Conservation (phyloP, 1,140 invertebrate species). For the Euura saliciscinereae region DNA sequence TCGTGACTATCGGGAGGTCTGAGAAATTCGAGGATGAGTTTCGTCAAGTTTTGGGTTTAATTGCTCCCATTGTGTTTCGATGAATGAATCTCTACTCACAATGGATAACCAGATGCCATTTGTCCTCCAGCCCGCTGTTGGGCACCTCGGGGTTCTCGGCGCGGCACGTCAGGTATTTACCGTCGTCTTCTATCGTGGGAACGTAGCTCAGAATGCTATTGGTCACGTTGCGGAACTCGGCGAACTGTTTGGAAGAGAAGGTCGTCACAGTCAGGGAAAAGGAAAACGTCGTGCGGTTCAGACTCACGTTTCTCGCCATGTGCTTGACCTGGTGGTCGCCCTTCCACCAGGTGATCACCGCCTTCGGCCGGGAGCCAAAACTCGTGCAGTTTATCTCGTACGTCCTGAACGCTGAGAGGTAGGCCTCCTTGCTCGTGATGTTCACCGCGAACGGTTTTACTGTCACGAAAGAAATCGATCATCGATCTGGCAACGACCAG, state of each 20-base stretch:
- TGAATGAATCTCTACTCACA: conserved; percentile 52
- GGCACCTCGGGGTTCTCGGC: conserved; percentile 66
- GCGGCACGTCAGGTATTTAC: conserved; percentile 69
- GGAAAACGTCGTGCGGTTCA: conserved; percentile 9
- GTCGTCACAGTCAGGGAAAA: not conserved
- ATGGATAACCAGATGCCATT: conserved; percentile 57
- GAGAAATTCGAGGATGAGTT: conserved; percentile 25
- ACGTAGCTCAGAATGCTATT: conserved; percentile 60
- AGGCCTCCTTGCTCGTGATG: conserved; percentile 44
- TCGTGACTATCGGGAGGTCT: conserved; percentile 82
- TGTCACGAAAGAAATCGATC: conserved; percentile 23
- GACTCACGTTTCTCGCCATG: conserved; percentile 80
- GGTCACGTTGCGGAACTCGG: conserved; percentile 43
- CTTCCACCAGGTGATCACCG: conserved; percentile 85
- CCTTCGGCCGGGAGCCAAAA: conserved; percentile 79
- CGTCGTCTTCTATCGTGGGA: conserved; percentile 71
- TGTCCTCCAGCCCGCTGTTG: conserved; percentile 59
- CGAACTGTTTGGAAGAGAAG: conserved; percentile 39
- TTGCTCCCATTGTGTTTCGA: not conserved
- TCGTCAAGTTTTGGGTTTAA: conserved; percentile 13
- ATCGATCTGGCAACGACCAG: not conserved
- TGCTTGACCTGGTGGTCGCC: conserved; percentile 79
- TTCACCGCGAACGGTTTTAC: conserved; percentile 50
- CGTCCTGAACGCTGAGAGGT: conserved; percentile 60
- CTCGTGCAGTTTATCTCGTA: conserved; percentile 85